Evolutionary conservation across 2,113 vertebrate genomes (phyloP).

Genomic region (Psittacara wagleri): DNA sequence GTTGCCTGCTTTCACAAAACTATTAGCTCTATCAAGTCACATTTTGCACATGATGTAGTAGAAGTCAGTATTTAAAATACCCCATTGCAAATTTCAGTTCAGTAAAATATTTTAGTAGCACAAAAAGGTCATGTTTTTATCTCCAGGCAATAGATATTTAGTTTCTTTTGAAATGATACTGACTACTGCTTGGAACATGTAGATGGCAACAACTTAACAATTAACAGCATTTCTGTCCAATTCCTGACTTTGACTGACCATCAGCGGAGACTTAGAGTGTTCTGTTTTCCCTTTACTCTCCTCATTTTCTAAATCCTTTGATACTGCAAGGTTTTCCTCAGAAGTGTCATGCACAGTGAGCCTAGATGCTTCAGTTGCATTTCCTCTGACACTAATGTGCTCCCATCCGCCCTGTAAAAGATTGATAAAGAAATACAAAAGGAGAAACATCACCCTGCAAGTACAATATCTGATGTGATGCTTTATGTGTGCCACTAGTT

Average conservation of each 20-base stretch:
- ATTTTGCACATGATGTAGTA: not conserved
- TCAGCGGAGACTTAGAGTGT: not conserved
- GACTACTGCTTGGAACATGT: not conserved
- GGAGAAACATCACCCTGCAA: not conserved
- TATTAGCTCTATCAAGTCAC: not conserved
- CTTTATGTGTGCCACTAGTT: not conserved
- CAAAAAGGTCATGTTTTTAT: not conserved
- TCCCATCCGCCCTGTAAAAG: conserved; percentile 91
- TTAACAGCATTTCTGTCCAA: conserved; percentile 58
- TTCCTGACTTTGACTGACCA: conserved; percentile 44
- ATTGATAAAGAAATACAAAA: not conserved
- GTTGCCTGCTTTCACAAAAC: conserved; percentile 1
- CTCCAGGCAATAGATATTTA: not conserved
- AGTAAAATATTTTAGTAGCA: not conserved
- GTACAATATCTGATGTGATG: not conserved
- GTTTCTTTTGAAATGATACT: not conserved
- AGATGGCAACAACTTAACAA: conserved; percentile 46
- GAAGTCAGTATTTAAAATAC: not conserved
- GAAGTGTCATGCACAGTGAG: not conserved
- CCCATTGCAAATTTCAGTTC: not conserved
- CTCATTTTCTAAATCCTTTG: not conserved
- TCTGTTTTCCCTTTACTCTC: not conserved
- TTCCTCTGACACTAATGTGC: conserved; percentile 88
- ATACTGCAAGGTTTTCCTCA: not conserved
- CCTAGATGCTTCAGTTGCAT: conserved; percentile 75